Conservation (phyloP, 2,797 vertebrate genomes). For the Spondyliosoma cantharus region DNA sequence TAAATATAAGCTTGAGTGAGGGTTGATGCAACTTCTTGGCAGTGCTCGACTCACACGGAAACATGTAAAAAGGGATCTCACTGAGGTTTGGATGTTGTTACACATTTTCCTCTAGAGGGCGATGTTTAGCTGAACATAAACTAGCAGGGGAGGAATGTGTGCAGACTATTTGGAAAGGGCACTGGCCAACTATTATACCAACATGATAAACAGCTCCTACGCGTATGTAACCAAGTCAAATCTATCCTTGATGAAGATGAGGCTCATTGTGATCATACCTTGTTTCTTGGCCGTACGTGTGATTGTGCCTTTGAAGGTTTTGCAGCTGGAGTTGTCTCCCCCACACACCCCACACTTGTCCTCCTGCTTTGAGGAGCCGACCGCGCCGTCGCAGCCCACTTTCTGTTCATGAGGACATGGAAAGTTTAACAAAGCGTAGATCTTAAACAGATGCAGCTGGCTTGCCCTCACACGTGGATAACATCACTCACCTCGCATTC, state of each 20-base stretch:
- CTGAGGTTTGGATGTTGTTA: conserved; percentile 27
- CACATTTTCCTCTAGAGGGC: conserved; percentile 70
- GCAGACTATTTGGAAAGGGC: conserved; percentile 5
- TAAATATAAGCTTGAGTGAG: conserved; percentile 19
- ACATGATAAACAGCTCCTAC: conserved; percentile 1
- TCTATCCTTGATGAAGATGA: background rate
- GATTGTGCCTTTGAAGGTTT: conserved; percentile 93
- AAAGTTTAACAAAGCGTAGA: conserved; percentile 25
- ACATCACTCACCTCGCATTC: conserved; percentile 90
- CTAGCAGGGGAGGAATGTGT: background rate
- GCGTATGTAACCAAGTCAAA: background rate
- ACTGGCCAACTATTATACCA: conserved; percentile 27
- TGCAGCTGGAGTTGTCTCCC: conserved; percentile 94
- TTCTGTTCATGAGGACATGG: conserved; percentile 84
- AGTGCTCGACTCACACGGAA: conserved; percentile 41
- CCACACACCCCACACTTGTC: conserved; percentile 97
- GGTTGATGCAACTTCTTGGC: conserved; percentile 50
- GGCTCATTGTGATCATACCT: conserved; percentile 46
- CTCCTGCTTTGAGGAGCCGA: conserved; percentile 93
- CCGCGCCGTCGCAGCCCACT: conserved; percentile 93
- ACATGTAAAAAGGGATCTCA: conserved; percentile 20
- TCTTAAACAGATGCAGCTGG: conserved; percentile 1
- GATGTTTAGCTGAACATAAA: conserved; percentile 58
- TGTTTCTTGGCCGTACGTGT: conserved; percentile 90
- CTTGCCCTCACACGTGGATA: background rate